phyloP scores from a whole-genome alignment of 2,113 vertebrate genomes.

The Ariopsis seemanni region DNA sequence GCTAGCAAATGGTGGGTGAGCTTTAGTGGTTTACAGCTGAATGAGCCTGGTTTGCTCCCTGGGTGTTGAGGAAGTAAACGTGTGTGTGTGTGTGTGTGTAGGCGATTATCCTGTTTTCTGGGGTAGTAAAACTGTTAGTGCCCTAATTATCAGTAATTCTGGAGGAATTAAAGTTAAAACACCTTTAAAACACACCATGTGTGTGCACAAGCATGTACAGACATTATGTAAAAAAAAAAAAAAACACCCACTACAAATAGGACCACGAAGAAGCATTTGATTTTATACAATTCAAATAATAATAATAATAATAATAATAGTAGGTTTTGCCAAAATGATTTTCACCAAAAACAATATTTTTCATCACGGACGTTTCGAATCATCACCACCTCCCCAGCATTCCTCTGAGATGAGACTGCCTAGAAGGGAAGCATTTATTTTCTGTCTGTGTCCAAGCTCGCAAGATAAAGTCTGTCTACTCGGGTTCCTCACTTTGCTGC shows the following conservation, averaged over 20 bases:
- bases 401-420: slow-evolving; percentile 5
- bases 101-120: slow-evolving; percentile 92
- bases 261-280: not conserved
- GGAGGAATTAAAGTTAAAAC: slow-evolving; percentile 44
- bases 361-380: slow-evolving; percentile 14
- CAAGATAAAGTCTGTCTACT: slow-evolving; percentile 8
- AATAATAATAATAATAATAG: too few relatives aligned
- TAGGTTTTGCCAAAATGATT: not conserved
- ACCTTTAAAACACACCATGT: slow-evolving; percentile 42
- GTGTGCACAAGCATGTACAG: not conserved
- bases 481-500: not conserved
- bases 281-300: not conserved
- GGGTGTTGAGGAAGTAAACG: slow-evolving; percentile 39
- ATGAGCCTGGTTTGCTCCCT: slow-evolving; percentile 34
- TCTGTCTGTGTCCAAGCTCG: not conserved
- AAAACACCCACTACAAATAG: not conserved
- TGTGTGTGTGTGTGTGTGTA: slow-evolving; percentile 24
- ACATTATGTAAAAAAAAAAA: not conserved
- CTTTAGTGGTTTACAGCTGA: slow-evolving; percentile 52
- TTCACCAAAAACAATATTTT: slow-evolving; percentile 1
- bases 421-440: not conserved
- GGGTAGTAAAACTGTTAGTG: slow-evolving; percentile 93
- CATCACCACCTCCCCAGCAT: slow-evolving; percentile 3
- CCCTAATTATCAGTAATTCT: slow-evolving; percentile 89
- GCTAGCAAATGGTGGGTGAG: slow-evolving; percentile 55